Evolutionary conservation across 1,140 invertebrate species (phyloP), one percentile per base, ranked within the genome.

Genomic region (Pantala flavescens): DNA sequence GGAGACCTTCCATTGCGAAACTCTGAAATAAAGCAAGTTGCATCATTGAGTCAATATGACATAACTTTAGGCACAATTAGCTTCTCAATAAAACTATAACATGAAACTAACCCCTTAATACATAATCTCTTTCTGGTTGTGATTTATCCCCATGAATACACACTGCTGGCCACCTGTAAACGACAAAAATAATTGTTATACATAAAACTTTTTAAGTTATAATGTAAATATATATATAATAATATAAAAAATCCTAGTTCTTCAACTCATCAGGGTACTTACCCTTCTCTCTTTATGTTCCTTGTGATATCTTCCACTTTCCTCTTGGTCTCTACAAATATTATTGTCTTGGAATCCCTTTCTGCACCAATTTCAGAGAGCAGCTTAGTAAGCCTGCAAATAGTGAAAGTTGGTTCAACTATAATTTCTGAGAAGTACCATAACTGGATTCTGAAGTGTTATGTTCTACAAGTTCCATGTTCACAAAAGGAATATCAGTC

Each of bases 241-340:
- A n/a, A n/a, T n/a, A n/a, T n/a, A n/a, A n/a, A n/a, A n/a, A n/a
- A n/a, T n/a, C n/a, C 43, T 49, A 73, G 94, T 90, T 77, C 92
- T 88, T 93, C 93, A 94, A 0, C 86, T 87, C 76, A 12, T 7
- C 14, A 63, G 5, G 12, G 5, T 42, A 77, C 72, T 79, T 78
- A 82, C 81, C 96, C 96, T 83, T 93, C 95, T 77, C 93, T 88
- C 80, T 93, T 89, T 81, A 99, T 95, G 80, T 89, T 89, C 78
- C 92, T 88, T 12, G 94, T 94, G 14, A 99, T 90, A 78, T 94
- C 93, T 85, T 99, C 97, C 43, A 97, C 96, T 85, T 96, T 97
- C 79, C 93, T 90, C 80, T 99, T 99, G 0, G 97, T 99, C 84
- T 98, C 96, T 76, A 94, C 94, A 85, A 99, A 99, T 79, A 99